These are phyloP conservation scores for Choreutis nemorana DNA, from an alignment of 2,888 invertebrate genomes.

Conservation along the genomic window DNA sequence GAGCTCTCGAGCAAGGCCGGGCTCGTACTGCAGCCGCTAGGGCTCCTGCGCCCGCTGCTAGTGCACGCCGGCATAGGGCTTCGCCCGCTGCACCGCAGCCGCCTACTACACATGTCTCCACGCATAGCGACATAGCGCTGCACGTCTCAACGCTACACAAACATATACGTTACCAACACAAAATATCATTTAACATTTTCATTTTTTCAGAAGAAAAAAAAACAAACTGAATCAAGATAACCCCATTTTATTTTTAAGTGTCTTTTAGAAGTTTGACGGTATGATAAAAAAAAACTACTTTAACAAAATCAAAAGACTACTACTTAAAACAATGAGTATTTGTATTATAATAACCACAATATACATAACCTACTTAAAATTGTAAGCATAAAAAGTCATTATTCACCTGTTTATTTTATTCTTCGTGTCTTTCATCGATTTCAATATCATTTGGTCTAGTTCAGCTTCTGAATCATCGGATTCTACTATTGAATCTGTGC, in stretches of 20 bases:
- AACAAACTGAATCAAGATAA: too few species aligned
- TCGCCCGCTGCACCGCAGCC: slow-evolving; percentile 83
- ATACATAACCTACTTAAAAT: slow-evolving; percentile 27
- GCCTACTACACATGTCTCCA: slow-evolving; percentile 73
- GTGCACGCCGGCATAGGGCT: slow-evolving; percentile 74
- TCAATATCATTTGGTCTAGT: too few species aligned
- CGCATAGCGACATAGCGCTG: slow-evolving; percentile 46
- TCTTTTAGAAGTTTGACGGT: too few species aligned
- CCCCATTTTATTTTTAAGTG: too few species aligned
- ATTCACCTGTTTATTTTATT: too few species aligned
- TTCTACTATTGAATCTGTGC: slow-evolving; percentile 76
- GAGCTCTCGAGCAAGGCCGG: slow-evolving; percentile 10
- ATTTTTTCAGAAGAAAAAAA: not conserved
- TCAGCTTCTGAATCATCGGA: slow-evolving; percentile 86
- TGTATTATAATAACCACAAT: too few species aligned
- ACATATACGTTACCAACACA: slow-evolving; percentile 2
- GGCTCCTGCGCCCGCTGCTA: slow-evolving; percentile 71
- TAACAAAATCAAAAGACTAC: too few species aligned
- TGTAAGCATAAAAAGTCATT: too few species aligned
- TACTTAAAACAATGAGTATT: too few species aligned
- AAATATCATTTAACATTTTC: not conserved
- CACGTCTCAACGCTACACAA: not conserved
- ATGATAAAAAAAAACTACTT: too few species aligned
- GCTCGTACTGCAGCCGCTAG: slow-evolving; percentile 62
- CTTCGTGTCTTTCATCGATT: too few species aligned